Evolutionary conservation across 2,113 vertebrate species (phyloP), one percentile per base, ranked within the genome.

Genomic region (Petroica traversi): DNA sequence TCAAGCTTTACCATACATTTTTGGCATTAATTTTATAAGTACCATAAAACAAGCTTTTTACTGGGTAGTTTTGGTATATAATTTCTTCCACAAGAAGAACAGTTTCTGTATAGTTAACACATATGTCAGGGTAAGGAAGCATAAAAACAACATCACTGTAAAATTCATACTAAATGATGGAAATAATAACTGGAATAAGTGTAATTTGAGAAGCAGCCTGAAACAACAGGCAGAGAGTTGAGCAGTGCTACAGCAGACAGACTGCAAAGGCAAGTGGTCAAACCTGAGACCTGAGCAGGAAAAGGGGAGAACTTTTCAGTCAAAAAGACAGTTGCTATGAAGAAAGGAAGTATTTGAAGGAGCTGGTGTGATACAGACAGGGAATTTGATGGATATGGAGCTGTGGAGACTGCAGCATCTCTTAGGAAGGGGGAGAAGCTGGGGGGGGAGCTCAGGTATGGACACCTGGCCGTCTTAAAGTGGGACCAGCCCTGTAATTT

Each of bases 81-180:
- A 97, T 95, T 96, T 94, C 89, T 96, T 94, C 93, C 95, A 95
- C 89, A 92, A 96, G 90, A 94, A 92, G 93, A 97, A 95, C 64
- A 24, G 85, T 90, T 94, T 92, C 90, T 92, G 48, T 96, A 67
- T 69, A 94, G 95, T 96, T 95, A 97, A 94, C 84, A 85, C 86
- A 89, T 95, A 93, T 94, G 95, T 90, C 84, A 95, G 94, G 81
- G 95, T 92, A 97, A 78, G 92, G 92, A 97, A 96, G 96, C 97
- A 97, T 97, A 97, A 97, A 97, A 97, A 95, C 96, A 97, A 96
- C 93, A 86, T 93, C 84, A 54, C 95, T 97, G 97, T 97, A 97
- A 97, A 97, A 97, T 68, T 91, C 97, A 96, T 94, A 89, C 95
- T 97, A 97, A 97, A 96, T 97, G 97, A 97, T 97, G 95, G 97